Evolutionary conservation across 2,888 invertebrate genomes (phyloP), one percentile per base, ranked within the genome.

Genomic region (Beris chalybata): DNA sequence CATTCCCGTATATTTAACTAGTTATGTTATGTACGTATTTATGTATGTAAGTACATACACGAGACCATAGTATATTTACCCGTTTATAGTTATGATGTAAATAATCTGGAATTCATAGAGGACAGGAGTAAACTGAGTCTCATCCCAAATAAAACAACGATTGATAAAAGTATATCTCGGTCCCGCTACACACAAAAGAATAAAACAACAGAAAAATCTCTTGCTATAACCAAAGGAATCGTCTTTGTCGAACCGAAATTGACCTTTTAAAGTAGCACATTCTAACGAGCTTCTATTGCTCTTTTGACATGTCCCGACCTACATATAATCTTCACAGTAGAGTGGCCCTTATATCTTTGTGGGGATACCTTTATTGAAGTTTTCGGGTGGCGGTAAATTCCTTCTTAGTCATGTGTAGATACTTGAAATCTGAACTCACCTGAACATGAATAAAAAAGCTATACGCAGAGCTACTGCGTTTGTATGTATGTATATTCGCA

Each of bases 281-380:
- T 38, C 65, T 38, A 38, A 38, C 38, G 47, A 65, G 57, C 38
- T 50, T 43, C 65, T 65, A 52, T 57, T 65, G 57, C 65, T 57
- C 65, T 65, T 65, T 65, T 65, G 56, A 65, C 65, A 65, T 57
- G 38, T 54, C 38, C 56, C 65, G 57, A 56, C 65, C 56, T 65
- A 57, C 56, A 65, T 65, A 56, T 65, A 65, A 65, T 57, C 65
- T 65, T 54, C 53, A 63, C 52, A 7, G 30, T 29, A 13, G 50
- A n/a, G 15, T 32, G 48, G 50, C 29, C 32, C 50, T 32, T 65
- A 38, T 56, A 32, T 47, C 30, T 65, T 43, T 57, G 43, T 65
- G 13, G 56, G 56, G 50, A 57, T 56, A 48, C 57, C 50, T 65
- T 57, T 65, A 57, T 65, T 56, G 57, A 56, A 65, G 56, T 65